Conservation (phyloP, 2,797 vertebrate genomes). For the Mareca strepera region DNA sequence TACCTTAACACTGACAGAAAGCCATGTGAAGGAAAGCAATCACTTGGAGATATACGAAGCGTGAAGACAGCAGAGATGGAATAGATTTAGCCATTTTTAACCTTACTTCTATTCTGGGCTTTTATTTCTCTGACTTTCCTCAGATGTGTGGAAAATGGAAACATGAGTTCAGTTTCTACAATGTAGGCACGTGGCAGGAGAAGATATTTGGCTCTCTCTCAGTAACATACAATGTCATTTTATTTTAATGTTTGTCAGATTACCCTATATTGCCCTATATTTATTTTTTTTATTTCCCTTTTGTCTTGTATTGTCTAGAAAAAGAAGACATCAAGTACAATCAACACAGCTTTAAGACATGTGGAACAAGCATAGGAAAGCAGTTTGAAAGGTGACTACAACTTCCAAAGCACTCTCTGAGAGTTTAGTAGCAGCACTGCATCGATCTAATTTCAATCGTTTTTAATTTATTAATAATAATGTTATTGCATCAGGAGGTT, state of each 20-base stretch:
- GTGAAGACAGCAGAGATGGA: neutral
- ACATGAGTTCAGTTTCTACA: neutral
- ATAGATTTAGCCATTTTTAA: neutral
- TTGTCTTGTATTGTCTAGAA: neutral
- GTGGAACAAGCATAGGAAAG: neutral
- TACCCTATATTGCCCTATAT: neutral
- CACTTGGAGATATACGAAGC: neutral
- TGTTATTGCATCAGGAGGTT: neutral
- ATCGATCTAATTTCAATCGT: neutral
- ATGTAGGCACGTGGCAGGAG: neutral
- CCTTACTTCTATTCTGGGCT: neutral
- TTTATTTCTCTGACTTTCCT: neutral
- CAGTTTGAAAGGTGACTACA: neutral
- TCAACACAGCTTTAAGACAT: neutral
- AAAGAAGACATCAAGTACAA: neutral
- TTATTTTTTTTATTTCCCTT: neutral
- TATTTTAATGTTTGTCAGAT: neutral
- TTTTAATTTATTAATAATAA: neutral
- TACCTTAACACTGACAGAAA: neutral
- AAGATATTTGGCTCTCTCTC: neutral
- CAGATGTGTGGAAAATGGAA: neutral
- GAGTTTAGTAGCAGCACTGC: neutral
- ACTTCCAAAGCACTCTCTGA: neutral
- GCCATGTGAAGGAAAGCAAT: neutral
- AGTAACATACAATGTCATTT: neutral